A percentile compares a stretch with the other conserved stretches of the same genome.
These are phyloP conservation scores for Leptoclinus maculatus DNA, from an alignment of 2,797 vertebrate species.

Conservation along the genomic window DNA sequence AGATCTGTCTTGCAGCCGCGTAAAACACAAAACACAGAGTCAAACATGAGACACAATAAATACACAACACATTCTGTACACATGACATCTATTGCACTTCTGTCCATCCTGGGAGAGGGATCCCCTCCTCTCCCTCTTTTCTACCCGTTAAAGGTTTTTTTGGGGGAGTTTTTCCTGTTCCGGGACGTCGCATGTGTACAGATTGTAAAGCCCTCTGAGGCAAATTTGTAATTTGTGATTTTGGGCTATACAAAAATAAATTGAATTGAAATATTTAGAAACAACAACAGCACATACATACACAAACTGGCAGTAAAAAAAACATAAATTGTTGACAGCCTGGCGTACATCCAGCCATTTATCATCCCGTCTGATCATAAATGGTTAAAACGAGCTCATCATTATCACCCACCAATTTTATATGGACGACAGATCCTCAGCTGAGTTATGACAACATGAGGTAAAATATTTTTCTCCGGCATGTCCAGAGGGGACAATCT, in stretches of 20 bases:
- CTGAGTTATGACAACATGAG: neutral
- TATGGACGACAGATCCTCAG: neutral
- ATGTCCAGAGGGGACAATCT: neutral
- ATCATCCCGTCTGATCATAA: neutral
- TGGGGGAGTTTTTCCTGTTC: too few relatives aligned
- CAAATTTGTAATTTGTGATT: too few relatives aligned
- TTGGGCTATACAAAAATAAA: too few relatives aligned
- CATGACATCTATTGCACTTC: too few relatives aligned
- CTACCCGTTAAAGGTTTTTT: too few relatives aligned
- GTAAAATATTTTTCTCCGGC: neutral
- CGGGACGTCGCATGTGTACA: too few relatives aligned
- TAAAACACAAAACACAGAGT: neutral
- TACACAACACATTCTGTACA: neutral
- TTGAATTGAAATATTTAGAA: neutral
- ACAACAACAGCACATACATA: neutral
- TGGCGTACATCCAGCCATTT: neutral
- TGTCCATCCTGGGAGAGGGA: too few relatives aligned
- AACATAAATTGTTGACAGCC: neutral
- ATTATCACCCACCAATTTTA: neutral
- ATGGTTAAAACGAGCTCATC: neutral
- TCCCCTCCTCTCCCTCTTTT: too few relatives aligned
- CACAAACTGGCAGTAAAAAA: neutral
- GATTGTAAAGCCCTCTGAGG: too few relatives aligned
- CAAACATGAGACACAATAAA: neutral
- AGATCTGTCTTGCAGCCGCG: neutral